These are phyloP conservation scores for Dendrocopos noguchii DNA, from an alignment of 2,113 vertebrate genomes.

Conservation along the genomic window DNA sequence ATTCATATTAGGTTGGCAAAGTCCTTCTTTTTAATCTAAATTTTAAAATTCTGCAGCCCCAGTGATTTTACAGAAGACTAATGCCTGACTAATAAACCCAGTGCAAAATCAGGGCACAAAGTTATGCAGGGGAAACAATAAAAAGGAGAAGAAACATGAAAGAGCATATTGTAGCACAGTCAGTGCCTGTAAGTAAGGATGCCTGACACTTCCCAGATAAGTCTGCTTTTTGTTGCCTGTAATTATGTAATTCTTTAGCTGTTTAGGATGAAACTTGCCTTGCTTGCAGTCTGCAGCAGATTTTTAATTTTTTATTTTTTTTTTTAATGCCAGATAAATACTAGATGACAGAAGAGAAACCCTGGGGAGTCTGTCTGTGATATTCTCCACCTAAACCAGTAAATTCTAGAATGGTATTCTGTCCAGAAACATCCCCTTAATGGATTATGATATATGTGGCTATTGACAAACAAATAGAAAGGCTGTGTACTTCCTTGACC, in stretches of 20 bases:
- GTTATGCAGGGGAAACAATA: not conserved
- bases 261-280: constrained; percentile 41
- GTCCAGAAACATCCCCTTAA: not conserved
- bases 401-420: not conserved
- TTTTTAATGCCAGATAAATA: not conserved
- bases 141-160: not conserved
- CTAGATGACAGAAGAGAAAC: constrained; percentile 15
- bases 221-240: constrained; percentile 28
- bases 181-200: not conserved
- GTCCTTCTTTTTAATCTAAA: not conserved
- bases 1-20: constrained; percentile 22
- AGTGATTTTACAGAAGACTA: constrained; percentile 21
- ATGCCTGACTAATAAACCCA: not conserved
- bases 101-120: not conserved
- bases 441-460: not conserved
- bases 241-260: constrained; percentile 26
- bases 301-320: not conserved
- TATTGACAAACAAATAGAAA: not conserved
- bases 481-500: not conserved
- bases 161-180: not conserved
- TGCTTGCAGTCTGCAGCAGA: constrained; percentile 7
- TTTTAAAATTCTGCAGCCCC: not conserved
- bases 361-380: not conserved
- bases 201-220: constrained; percentile 42
- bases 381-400: not conserved